phyloP scores from a whole-genome alignment of 2,113 vertebrate genomes.

The Bubo scandiacus region DNA sequence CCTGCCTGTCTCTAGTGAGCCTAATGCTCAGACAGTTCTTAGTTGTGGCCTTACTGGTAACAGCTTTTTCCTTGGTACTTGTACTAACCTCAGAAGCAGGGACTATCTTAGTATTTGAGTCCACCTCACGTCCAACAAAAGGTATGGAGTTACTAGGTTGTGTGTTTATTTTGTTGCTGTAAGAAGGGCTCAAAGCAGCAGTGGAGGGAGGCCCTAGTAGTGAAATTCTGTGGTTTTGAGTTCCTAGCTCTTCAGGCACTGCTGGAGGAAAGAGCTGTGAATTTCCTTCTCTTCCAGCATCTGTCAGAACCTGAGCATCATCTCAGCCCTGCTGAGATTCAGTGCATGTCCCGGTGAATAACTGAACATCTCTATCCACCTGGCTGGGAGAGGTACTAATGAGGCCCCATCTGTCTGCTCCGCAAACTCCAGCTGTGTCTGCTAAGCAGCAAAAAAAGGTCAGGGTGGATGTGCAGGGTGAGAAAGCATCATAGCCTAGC shows the following conservation, averaged over 20 bases:
- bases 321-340: neutral
- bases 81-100: neutral
- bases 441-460: neutral
- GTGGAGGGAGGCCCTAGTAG: neutral
- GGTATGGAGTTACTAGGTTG: neutral
- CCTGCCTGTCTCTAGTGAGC: neutral
- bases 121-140: neutral
- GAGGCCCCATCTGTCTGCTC: neutral
- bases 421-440: neutral
- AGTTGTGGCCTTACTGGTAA: neutral
- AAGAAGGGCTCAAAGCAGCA: neutral
- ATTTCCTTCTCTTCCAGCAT: neutral
- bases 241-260: neutral
- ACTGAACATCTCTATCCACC: neutral
- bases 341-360: neutral
- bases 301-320: neutral
- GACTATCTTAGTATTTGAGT: neutral
- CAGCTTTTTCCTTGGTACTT: neutral
- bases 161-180: neutral
- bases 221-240: neutral
- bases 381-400: neutral
- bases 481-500: neutral
- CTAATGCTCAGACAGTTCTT: neutral
- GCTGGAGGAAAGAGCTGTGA: neutral
- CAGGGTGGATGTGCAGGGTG: neutral